phyloP scores from a whole-genome alignment of 2,113 vertebrate species.

The Indicator indicator region DNA sequence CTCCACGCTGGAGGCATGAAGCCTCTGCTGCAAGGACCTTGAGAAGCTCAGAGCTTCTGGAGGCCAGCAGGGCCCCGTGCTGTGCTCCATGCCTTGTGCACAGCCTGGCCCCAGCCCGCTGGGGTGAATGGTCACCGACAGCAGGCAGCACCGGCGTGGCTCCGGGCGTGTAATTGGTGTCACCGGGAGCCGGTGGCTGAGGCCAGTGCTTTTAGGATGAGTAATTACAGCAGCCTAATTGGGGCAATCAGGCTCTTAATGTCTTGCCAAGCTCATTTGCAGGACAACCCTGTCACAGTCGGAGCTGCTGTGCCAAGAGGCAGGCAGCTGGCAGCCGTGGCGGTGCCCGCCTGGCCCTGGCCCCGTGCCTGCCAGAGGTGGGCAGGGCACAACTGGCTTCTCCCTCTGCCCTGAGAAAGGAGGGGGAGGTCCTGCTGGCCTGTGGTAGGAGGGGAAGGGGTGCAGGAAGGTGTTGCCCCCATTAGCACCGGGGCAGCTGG shows the following conservation, averaged over 20 bases:
- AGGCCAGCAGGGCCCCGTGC: neutral
- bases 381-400: neutral
- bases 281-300: neutral
- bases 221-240: conserved; percentile 38
- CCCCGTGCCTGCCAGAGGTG: neutral
- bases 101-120: fast-evolving
- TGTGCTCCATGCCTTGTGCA: fast-evolving
- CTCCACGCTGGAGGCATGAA: neutral
- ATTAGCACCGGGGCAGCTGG: neutral
- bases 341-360: fast-evolving
- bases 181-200: fast-evolving
- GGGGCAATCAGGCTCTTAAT: neutral
- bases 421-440: fast-evolving
- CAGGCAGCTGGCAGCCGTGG: neutral
- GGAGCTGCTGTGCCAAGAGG: neutral
- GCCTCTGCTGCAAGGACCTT: neutral
- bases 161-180: neutral
- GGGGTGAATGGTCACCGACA: neutral
- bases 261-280: conserved; percentile 22
- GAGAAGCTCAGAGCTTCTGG: neutral
- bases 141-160: neutral
- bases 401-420: neutral
- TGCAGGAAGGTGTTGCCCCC: too few relatives aligned
- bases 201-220: neutral
- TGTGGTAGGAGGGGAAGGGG: too few relatives aligned